Base-by-base conservation (phyloP, 2,797 vertebrate species). In the Oreonectes daqikongensis region DNA sequence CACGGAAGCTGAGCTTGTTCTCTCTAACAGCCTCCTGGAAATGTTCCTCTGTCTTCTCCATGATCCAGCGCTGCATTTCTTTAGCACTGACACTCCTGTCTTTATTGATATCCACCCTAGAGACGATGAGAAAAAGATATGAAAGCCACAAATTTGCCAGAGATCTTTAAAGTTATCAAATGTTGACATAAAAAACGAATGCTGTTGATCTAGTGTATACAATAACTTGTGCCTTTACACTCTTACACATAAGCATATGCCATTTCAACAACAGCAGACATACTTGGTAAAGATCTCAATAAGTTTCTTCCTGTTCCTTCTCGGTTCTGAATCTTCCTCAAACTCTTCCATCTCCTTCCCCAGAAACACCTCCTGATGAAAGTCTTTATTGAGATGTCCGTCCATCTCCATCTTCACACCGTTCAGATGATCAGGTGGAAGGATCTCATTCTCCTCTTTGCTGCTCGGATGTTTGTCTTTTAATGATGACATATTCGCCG, bases 61-160 rank as follows among this genome's bases (percentile, higher is more conserved):
- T 96, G 80, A 99, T 99, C 97, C 98, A 99, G 17, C 89, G 94
- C 75, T 99, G 98, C 96, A 99, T 95, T 76, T 99, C 98, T 78
- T 96, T 96, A 1, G 98, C 96, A 0, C 96, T 95, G 66, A 99
- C 94, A 57, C 91, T 95, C 42, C 85, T 87, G 72, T 99, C 97
- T 0, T 90, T 90, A 80, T 99, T 95, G 72, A 91, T 84, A 30
- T 99, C 98, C 14, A 99, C 98, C 85, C 97, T 99, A 80, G 0
- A 2, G 68, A 1, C 1, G 44, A 60, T 6, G 59, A 24, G 42
- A 0, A 52, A 20, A 64, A 1, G 6, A 6, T 32, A 32, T 42
- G 2, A 14, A 10, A 4, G 35, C 35, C 35, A 42, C 4, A 10
- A 42, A 42, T 38, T 10, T 1, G 12, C 12, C 12, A 12, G 3